Base-by-base conservation (phyloP, 2,888 invertebrate genomes). In the Branchinecta sandiegonensis region DNA sequence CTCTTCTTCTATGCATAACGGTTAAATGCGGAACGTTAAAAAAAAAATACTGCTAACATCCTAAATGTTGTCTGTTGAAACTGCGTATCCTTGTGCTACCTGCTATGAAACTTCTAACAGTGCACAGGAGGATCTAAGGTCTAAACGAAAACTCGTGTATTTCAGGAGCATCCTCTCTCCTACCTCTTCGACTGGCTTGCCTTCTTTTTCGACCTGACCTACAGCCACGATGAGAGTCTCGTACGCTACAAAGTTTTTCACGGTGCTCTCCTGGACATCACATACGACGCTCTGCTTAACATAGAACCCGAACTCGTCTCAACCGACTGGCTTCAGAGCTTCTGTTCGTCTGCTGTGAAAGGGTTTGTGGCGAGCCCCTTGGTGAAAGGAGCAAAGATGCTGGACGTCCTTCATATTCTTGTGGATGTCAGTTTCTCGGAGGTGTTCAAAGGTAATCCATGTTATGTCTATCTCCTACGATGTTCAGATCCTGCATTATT, bases 241-340 rank as follows among this genome's bases (percentile, higher is more conserved):
- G 56, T 56, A 14, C 56, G 56, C n/a, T 56, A 56, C 17, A 56
- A 56, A 56, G 56, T 56, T 8, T 56, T 56, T 56, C 56, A 56
- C 56, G 17, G 56, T 56, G n/a, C 56, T 9, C 56, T 56, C 17
- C 56, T 56, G 56, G 17, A 56, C 10, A 56, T 56, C 8, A 56
- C 56, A 14, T 56, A 56, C 17, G 56, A 56, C 17, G 56, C 56
- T 10, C 56, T 56, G 1, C 56, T 56, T 9, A 56, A 56, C 56
- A 56, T 56, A 14, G 56, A 56, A 10, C 56, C 56, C 17, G 56
- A 56, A 10, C 56, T 56, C 1, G 56, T 56, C 8, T 56, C 56
- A n/a, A n/a, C 56, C 17, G 56, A 56, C n/a, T 56, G 56, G 56
- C 56, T 56, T 56, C 56, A 56, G 8, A 56, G 56, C 56, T 9